phyloP scores from a whole-genome alignment of 1,140 invertebrate species.

The Babylonia areolata region DNA sequence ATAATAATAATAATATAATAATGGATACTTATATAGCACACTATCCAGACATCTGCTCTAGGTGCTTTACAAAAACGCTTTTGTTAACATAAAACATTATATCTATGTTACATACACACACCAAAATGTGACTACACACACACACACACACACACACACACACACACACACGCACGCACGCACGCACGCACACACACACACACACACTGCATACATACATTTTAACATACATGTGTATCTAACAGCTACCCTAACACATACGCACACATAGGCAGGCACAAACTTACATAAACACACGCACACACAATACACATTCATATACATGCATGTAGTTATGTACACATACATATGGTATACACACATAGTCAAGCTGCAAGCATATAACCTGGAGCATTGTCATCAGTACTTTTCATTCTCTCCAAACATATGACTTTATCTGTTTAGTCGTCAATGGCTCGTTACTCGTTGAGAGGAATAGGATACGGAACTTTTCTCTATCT shows the following conservation, averaged over 20 bases:
- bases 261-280: not conserved
- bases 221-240: too few species aligned
- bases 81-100: too few species aligned
- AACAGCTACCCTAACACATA: too few species aligned
- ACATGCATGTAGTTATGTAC: not conserved
- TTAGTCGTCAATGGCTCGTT: not conserved
- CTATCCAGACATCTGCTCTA: too few species aligned
- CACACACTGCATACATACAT: not conserved
- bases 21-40: too few species aligned
- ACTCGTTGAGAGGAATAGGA: too few species aligned
- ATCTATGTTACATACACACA: too few species aligned
- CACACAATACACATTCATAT: not conserved
- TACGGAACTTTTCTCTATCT: not conserved
- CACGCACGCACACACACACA: not conserved
- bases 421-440: not conserved
- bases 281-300: not conserved
- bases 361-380: not conserved
- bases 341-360: not conserved
- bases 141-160: not conserved
- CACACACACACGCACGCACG: not conserved
- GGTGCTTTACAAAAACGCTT: too few species aligned
- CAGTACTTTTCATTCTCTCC: not conserved
- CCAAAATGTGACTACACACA: not conserved
- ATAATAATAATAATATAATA: too few species aligned
- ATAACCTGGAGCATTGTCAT: not conserved